Percentiles rank a stretch among this genome's conserved stretches.
phyloP scores from a whole-genome alignment of 2,797 vertebrate genomes.

The Mastacembelus armatus region DNA sequence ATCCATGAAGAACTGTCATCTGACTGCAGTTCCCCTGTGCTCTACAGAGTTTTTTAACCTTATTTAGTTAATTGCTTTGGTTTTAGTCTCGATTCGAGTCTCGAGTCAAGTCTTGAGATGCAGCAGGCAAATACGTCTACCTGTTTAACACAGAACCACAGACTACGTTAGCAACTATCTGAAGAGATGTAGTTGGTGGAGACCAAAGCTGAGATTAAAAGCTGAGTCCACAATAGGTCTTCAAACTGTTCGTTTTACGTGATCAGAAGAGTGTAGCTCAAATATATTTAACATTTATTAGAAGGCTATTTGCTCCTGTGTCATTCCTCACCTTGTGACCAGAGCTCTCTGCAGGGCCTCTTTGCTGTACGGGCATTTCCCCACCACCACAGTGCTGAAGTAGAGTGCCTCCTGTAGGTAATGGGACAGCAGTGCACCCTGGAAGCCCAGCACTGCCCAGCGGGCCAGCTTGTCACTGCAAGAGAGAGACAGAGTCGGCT shows the following conservation, averaged over 20 bases:
- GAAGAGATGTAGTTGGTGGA: neutral
- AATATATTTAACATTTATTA: too few species aligned
- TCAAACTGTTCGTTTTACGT: neutral
- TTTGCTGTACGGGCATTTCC: conserved; percentile 88
- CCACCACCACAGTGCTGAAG: conserved; percentile 88
- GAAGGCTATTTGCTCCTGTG: too few species aligned
- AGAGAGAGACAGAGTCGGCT: conserved; percentile 91
- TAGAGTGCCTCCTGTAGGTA: conserved; percentile 91
- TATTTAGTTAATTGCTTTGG: too few species aligned
- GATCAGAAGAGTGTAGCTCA: neutral
- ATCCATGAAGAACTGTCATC: too few species aligned
- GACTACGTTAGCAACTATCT: too few species aligned
- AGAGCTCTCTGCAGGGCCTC: conserved; percentile 89
- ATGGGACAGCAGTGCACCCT: conserved; percentile 93
- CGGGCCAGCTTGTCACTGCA: conserved; percentile 96
- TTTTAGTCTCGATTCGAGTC: too few species aligned
- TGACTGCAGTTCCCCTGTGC: too few species aligned
- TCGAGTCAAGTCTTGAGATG: too few species aligned
- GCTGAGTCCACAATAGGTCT: neutral
- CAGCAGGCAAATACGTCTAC: too few species aligned
- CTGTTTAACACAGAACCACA: too few species aligned
- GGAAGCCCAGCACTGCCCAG: conserved; percentile 93
- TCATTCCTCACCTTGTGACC: conserved; percentile 80
- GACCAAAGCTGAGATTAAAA: neutral
- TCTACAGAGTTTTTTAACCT: too few species aligned